These are phyloP conservation scores for Venturia canescens DNA, from an alignment of 1,140 invertebrate genomes.

Conservation along the genomic window DNA sequence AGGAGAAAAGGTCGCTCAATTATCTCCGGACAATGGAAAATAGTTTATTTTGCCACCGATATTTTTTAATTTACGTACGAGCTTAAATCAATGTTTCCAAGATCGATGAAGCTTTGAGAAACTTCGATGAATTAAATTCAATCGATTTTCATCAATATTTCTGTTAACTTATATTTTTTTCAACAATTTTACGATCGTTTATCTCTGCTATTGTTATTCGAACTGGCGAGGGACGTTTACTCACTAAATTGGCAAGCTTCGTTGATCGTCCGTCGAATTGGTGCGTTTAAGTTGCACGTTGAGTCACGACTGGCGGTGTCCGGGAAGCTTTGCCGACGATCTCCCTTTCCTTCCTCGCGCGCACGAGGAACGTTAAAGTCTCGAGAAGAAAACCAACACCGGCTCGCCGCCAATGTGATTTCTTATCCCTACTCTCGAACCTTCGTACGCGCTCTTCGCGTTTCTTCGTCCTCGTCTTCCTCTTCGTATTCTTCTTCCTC, in stretches of 20 bases:
- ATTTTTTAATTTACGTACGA: too few relatives aligned
- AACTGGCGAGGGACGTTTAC: slow-evolving; percentile 44
- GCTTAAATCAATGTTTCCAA: too few relatives aligned
- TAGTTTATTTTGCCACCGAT: too few relatives aligned
- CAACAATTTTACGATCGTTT: background rate
- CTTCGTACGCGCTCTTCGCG: background rate
- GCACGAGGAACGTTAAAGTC: slow-evolving; percentile 54
- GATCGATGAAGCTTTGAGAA: too few relatives aligned
- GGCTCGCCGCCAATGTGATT: slow-evolving; percentile 54
- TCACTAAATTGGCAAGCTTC: slow-evolving; percentile 58
- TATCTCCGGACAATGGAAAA: too few relatives aligned
- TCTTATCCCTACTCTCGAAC: slow-evolving; percentile 42
- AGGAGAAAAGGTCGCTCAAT: too few relatives aligned
- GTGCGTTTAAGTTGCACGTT: slow-evolving; percentile 72
- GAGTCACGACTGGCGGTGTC: slow-evolving; percentile 71
- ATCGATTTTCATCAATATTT: too few relatives aligned
- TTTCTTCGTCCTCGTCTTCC: slow-evolving; percentile 19
- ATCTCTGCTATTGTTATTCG: background rate
- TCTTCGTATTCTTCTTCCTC: slow-evolving; percentile 1
- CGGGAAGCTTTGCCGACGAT: slow-evolving; percentile 62
- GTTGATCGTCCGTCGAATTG: slow-evolving; percentile 61
- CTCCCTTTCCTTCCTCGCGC: slow-evolving; percentile 63
- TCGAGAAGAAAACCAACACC: slow-evolving; percentile 63
- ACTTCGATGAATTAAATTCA: too few relatives aligned
- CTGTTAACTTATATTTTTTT: too few relatives aligned